phyloP scores from a whole-genome alignment of 2,888 invertebrate genomes.

The Hetaerina titia region DNA sequence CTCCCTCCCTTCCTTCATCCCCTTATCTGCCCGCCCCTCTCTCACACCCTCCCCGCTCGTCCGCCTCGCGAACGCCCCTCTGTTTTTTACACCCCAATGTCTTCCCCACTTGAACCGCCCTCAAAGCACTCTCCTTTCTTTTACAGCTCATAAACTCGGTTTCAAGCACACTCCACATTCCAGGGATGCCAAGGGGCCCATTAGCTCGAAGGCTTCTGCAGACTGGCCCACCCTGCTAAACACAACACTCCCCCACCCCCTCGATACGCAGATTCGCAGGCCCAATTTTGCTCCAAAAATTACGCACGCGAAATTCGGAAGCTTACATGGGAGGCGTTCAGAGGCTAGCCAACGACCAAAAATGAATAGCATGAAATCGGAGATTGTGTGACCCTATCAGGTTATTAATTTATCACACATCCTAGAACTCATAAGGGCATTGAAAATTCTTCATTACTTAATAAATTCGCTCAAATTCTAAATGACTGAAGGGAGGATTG shows the following conservation, averaged over 20 bases:
- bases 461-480: too few relatives aligned
- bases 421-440: too few relatives aligned
- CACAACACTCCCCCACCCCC: background rate
- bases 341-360: too few relatives aligned
- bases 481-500: too few relatives aligned
- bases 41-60: background rate
- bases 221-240: background rate
- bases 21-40: background rate
- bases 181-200: constrained; percentile 16
- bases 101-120: background rate
- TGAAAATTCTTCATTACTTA: too few relatives aligned
- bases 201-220: background rate
- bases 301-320: too few relatives aligned
- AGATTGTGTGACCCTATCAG: too few relatives aligned
- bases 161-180: constrained; percentile 14
- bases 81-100: background rate
- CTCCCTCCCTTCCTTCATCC: background rate
- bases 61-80: background rate
- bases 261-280: background rate
- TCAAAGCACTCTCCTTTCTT: background rate
- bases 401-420: too few relatives aligned
- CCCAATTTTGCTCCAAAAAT: background rate
- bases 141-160: background rate
- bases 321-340: too few relatives aligned
- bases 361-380: too few relatives aligned